phyloP scores from a whole-genome alignment of 1,140 invertebrate species.

The Agrypnia vestita region DNA sequence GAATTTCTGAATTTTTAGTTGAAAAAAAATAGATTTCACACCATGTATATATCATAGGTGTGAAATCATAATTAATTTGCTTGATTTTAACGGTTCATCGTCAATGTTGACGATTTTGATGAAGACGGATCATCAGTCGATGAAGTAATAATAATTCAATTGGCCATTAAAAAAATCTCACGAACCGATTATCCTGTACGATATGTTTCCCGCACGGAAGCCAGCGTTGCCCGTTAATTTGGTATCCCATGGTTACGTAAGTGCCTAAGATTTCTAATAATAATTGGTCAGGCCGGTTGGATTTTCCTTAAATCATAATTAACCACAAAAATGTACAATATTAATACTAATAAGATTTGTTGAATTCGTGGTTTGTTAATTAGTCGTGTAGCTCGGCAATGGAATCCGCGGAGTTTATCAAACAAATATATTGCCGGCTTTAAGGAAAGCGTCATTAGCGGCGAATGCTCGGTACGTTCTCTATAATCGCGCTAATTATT shows the following conservation, averaged over 20 bases:
- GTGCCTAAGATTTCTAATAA: not conserved
- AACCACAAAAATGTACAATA: conserved; percentile 24
- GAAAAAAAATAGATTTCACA: too few species aligned
- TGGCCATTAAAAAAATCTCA: too few species aligned
- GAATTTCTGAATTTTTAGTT: too few species aligned
- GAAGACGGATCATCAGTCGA: too few species aligned
- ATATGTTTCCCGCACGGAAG: not conserved
- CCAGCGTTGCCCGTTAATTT: not conserved
- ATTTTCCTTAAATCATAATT: conserved; percentile 36
- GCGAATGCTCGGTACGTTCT: too few species aligned
- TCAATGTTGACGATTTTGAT: too few species aligned
- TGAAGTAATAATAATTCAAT: too few species aligned
- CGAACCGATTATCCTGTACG: too few species aligned
- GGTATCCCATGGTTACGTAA: conserved; percentile 18
- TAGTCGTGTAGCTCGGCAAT: not conserved
- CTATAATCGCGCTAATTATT: not conserved
- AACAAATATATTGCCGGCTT: not conserved
- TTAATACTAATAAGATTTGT: conserved; percentile 9
- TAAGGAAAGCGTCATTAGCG: too few species aligned
- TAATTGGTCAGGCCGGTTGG: conserved; percentile 7
- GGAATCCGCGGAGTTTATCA: not conserved
- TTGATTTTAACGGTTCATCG: too few species aligned
- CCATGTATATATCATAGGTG: too few species aligned
- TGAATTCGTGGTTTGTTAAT: conserved; percentile 34
- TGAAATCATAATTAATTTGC: too few species aligned